Conservation (phyloP, 37 sponge, comb jelly and placozoan species). For the Corticium candelabrum region DNA sequence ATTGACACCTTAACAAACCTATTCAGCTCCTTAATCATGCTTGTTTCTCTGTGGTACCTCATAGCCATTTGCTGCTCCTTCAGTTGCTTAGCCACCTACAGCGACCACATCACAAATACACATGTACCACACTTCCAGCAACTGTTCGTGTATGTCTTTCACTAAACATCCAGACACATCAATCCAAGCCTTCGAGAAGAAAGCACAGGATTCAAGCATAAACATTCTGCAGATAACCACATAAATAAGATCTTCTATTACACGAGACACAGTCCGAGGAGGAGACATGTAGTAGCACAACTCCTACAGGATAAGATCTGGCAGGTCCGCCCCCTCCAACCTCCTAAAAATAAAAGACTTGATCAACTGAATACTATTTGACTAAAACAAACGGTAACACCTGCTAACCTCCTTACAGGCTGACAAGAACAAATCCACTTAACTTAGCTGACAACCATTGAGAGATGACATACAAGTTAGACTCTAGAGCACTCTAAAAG, state of each 20-base stretch:
- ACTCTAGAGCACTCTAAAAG: slow-evolving; percentile 77
- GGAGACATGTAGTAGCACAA: slow-evolving; percentile 91
- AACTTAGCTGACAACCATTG: slow-evolving; percentile 83
- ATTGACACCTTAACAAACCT: neutral
- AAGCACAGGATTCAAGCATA: slow-evolving; percentile 90
- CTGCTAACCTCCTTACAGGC: slow-evolving; percentile 73
- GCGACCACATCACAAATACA: neutral
- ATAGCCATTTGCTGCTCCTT: slow-evolving; percentile 82
- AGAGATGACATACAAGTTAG: slow-evolving; percentile 86
- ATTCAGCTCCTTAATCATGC: slow-evolving; percentile 75
- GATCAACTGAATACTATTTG: neutral
- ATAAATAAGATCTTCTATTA: slow-evolving; percentile 71
- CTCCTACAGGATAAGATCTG: slow-evolving; percentile 69
- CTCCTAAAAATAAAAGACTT: too few relatives aligned
- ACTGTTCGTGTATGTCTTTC: slow-evolving; percentile 47
- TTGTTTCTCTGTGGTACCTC: slow-evolving; percentile 58
- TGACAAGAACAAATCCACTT: slow-evolving; percentile 75
- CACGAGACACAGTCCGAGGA: slow-evolving; percentile 54
- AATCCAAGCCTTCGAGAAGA: slow-evolving; percentile 93
- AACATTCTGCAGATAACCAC: slow-evolving; percentile 75
- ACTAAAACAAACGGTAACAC: too few relatives aligned
- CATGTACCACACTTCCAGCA: neutral
- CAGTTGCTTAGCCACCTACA: slow-evolving; percentile 69
- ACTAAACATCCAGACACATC: slow-evolving; percentile 86
- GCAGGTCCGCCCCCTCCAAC: slow-evolving; percentile 58